Percentiles rank a stretch among this genome's conserved stretches.
phyloP scores from a whole-genome alignment of 35 echinoderm and acorn worm genomes.

The Acanthaster planci region DNA sequence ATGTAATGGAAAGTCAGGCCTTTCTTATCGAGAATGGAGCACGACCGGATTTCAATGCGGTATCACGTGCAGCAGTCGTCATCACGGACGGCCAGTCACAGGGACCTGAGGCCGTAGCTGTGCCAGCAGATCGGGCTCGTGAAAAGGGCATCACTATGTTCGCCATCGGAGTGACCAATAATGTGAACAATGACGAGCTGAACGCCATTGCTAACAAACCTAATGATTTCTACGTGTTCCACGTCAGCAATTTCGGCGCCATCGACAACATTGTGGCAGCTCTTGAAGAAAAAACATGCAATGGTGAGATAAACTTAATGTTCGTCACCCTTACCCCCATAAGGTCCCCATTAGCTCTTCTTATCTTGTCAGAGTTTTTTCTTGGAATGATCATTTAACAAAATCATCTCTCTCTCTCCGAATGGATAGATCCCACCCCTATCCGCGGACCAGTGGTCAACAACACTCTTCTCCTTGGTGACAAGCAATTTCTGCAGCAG shows the following conservation, averaged over 20 bases:
- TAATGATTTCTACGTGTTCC: background rate
- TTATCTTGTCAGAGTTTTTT: background rate
- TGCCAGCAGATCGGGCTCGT: slow-evolving; percentile 14
- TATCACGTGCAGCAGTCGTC: slow-evolving; percentile 3
- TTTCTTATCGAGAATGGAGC: background rate
- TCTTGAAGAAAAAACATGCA: background rate
- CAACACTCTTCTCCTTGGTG: background rate
- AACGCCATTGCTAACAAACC: background rate
- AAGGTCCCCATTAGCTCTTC: background rate
- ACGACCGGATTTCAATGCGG: background rate
- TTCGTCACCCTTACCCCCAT: too few species aligned
- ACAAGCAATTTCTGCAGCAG: background rate
- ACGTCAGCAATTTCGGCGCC: background rate
- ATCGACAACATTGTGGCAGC: background rate
- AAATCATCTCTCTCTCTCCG: too few species aligned
- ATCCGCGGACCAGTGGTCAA: background rate
- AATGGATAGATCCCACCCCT: background rate
- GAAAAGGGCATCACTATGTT: slow-evolving; percentile 6
- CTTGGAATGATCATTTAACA: background rate
- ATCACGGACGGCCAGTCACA: slow-evolving; percentile 11
- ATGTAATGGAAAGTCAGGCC: background rate
- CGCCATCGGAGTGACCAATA: background rate
- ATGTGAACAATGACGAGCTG: background rate
- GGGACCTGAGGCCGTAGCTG: background rate
- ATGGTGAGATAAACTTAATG: too few species aligned